A percentile compares a stretch with the other conserved stretches of the same genome.
These are phyloP conservation scores for Nephila pilipes DNA, from an alignment of 1,140 invertebrate genomes.

Conservation along the genomic window DNA sequence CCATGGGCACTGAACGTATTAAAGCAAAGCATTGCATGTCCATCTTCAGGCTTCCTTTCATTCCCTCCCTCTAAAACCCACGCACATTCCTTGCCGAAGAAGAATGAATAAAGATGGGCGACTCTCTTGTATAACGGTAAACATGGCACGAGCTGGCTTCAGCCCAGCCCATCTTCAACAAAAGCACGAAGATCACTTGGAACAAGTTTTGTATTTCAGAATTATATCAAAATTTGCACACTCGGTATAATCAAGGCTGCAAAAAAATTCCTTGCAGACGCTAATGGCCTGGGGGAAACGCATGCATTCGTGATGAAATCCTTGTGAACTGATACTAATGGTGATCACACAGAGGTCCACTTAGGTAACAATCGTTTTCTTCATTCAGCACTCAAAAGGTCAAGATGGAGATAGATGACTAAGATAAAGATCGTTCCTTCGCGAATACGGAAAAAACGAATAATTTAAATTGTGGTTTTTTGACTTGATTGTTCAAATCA, in stretches of 20 bases:
- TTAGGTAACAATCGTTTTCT: background rate
- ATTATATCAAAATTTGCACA: background rate
- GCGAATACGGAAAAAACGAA: too few species aligned
- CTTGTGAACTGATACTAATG: background rate
- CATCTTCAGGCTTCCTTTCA: background rate
- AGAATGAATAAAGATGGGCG: background rate
- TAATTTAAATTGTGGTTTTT: too few species aligned
- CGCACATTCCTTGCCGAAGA: background rate
- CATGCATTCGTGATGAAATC: background rate
- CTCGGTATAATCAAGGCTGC: background rate
- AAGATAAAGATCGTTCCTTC: too few species aligned
- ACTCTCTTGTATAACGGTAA: background rate
- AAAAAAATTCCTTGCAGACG: background rate
- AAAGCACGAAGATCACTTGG: background rate
- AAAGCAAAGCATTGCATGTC: background rate
- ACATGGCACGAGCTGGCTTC: background rate
- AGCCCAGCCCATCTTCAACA: background rate
- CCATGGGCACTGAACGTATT: too few species aligned
- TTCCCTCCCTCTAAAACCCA: background rate
- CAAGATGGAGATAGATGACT: background rate
- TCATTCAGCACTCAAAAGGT: background rate
- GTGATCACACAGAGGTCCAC: background rate
- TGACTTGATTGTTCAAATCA: too few species aligned
- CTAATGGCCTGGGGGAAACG: background rate
- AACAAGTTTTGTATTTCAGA: background rate